Evolutionary conservation across 2,797 vertebrate genomes (phyloP), one percentile per base, ranked within the genome.

Genomic region (Hybognathus amarus): DNA sequence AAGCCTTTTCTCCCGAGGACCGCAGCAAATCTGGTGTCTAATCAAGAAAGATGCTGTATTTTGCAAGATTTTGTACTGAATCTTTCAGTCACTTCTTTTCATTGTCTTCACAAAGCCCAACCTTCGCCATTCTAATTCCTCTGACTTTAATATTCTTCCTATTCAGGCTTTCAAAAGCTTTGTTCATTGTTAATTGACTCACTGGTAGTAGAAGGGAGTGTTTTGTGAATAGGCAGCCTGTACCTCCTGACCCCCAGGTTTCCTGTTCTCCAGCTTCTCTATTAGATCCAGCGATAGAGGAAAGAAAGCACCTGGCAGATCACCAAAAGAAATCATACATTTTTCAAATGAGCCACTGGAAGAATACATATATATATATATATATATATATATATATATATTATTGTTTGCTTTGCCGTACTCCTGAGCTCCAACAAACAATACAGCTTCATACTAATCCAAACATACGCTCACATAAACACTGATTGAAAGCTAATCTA

Each of bases 311-410:
- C 90, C 92, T 94, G 93, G 93, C 93, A 89, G 86, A 17, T 71
- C 5, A 89, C 92, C 93, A 93, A 89, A 92, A 86, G 79, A 92
- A 94, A 92, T 92, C 90, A 76, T 90, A 88, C 3, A 63, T 92
- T 92, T 89, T 92, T 92, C 90, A 91, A 93, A 90, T 86, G 86
- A 90, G 89, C 91, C 40, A 87, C 90, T 90, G 91, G 91, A 89
- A 89, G 86, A 91, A 93, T 93, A 90, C 93, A 13, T 45, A 11
- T 42, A 3, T 11, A 11, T 42, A 11, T 88, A 90, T 33, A 33
- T 33, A 2, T 33, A 90, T 93, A 13, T 45, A 11, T 42, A 3
- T 11, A 11, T 42, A 11, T 88, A 90, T 33, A 33, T 33, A 2
- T 33, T 59, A 87, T 83, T 74, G 86, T 90, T 90, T 86, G 87